Evolutionary conservation across 2,888 invertebrate genomes (phyloP), one percentile per base, ranked within the genome.

Genomic region (Gymnocheta viridis): DNA sequence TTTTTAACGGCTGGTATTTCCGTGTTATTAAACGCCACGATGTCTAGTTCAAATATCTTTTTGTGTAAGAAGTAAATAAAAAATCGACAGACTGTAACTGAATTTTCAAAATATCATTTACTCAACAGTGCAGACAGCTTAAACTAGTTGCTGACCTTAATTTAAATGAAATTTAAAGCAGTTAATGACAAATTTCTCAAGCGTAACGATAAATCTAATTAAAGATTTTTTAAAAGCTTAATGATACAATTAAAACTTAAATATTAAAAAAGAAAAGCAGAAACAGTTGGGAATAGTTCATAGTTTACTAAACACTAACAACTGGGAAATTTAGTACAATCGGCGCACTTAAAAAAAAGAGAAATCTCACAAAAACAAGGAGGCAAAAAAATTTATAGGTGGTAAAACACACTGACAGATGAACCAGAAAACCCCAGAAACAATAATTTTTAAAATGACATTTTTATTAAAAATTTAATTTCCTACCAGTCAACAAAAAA

Each of bases 361-460:
- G 17, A 44, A 4, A 1, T 6, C 0, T 9, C 19, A 7, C 32
- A 32, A 47, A 67, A 66, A 74, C 14, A n/a, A 9, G 1, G 9
- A 24, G 7, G 29, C 17, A n/a, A 19, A n/a, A n/a, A n/a, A n/a
- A 66, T 19, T 17, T 44, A 19, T 32, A n/a, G n/a, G n/a, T n/a
- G 9, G n/a, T 0, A 14, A 17, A 17, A 32, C 41, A 41, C 1
- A 5, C 10, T 14, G 7, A 62, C 4, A 56, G 24, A 44, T 58
- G 32, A 70, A 67, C 62, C 19, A 54, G 67, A 69, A 62, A 56
- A 29, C 17, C 19, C 17, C 1, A 60, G 14, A 38, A 54, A 49
- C 78, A 82, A 47, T 66, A 77, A 78, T 82, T 70, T 49, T 69
- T 74, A 64, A 58, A 56, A 79, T 82, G 82, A 82, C 82, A 82